Conservation (phyloP, 2,113 vertebrate genomes). For the Trematomus loennbergii region DNA sequence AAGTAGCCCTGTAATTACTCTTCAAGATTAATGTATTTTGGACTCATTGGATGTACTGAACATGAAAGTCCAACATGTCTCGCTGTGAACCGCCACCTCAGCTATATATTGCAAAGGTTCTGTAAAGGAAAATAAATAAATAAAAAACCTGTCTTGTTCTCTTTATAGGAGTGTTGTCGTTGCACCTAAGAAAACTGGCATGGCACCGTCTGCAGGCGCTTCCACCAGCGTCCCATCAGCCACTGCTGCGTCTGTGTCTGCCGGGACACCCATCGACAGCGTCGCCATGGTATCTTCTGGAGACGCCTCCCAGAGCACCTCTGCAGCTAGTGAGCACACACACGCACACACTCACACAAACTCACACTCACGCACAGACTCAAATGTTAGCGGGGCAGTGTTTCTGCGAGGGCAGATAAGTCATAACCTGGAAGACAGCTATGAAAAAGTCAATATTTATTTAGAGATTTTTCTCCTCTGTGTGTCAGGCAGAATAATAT, state of each 20-base stretch:
- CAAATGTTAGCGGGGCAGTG: conserved; percentile 9
- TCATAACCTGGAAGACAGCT: conserved; percentile 16
- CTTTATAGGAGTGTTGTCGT: conserved; percentile 91
- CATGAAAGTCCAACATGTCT: not conserved
- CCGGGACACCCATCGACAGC: conserved; percentile 81
- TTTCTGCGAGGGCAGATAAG: conserved; percentile 14
- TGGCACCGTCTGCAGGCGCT: conserved; percentile 49
- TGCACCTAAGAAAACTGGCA: conserved; percentile 88
- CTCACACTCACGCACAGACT: not conserved
- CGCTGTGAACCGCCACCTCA: conserved; percentile 9
- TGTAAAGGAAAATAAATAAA: conserved; percentile 7
- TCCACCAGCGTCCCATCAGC: conserved; percentile 73
- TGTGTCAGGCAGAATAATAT: conserved; percentile 34
- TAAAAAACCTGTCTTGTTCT: conserved; percentile 1
- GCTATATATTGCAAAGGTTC: conserved; percentile 13
- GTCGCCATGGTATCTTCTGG: conserved; percentile 91
- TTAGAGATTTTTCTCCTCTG: conserved; percentile 17
- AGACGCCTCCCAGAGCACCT: conserved; percentile 83
- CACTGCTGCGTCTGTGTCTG: conserved; percentile 67
- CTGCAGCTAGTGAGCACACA: conserved; percentile 81
- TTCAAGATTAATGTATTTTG: conserved; percentile 29
- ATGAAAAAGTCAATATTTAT: conserved; percentile 46
- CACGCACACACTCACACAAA: not conserved
- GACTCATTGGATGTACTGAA: not conserved
- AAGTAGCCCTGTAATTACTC: conserved; percentile 49